phyloP scores from a whole-genome alignment of 2,888 invertebrate genomes.

The Leucania comma region DNA sequence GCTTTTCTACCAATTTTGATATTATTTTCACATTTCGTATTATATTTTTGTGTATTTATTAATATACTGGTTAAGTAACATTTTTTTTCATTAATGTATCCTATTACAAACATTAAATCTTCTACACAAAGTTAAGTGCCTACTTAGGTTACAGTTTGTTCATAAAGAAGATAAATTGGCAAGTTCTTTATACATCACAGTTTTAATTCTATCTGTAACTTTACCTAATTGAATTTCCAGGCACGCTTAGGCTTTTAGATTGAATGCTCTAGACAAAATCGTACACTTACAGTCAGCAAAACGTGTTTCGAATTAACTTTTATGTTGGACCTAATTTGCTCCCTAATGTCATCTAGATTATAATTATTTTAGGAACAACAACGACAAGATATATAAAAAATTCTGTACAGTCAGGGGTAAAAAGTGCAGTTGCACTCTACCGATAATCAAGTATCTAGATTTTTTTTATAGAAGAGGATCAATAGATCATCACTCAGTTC shows the following conservation, averaged over 20 bases:
- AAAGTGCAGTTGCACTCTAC: too few relatives aligned
- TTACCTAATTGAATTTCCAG: conserved; percentile 14
- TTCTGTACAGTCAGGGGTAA: too few relatives aligned
- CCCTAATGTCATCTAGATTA: not conserved
- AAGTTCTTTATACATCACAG: not conserved
- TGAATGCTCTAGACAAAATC: conserved; percentile 33
- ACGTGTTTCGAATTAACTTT: conserved; percentile 23
- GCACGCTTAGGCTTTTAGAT: conserved; percentile 35
- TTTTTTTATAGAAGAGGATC: too few relatives aligned
- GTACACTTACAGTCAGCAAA: conserved; percentile 13
- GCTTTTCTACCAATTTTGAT: too few relatives aligned
- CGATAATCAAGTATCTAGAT: too few relatives aligned
- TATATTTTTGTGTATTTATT: too few relatives aligned
- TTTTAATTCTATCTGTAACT: conserved; percentile 24
- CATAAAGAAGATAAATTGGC: not conserved
- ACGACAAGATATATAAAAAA: too few relatives aligned
- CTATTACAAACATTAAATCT: too few relatives aligned
- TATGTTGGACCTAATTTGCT: conserved; percentile 1
- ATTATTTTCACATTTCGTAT: too few relatives aligned
- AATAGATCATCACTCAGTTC: too few relatives aligned
- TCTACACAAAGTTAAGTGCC: not conserved
- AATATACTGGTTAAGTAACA: too few relatives aligned
- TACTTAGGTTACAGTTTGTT: not conserved
- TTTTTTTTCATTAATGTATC: too few relatives aligned
- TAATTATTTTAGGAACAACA: not conserved